A percentile compares a stretch with the other conserved stretches of the same genome.
phyloP scores from a whole-genome alignment of 2,888 invertebrate species.

The Maniola hyperantus region DNA sequence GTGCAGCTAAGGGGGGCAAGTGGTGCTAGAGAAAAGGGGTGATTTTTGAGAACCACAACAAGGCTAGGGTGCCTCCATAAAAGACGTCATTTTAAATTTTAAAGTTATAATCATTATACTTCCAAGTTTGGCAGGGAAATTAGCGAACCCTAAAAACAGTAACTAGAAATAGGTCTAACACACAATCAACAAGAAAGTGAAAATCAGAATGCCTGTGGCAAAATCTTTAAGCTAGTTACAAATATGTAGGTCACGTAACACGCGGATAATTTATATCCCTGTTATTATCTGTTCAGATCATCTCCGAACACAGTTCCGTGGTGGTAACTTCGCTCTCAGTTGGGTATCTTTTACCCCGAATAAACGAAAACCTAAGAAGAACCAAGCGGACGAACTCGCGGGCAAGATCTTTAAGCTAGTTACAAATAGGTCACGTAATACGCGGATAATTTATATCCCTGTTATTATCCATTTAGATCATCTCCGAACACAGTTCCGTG shows the following conservation, averaged over 20 bases:
- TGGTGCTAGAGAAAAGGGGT: slow-evolving; percentile 31
- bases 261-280: slow-evolving; percentile 15
- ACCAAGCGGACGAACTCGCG: not conserved
- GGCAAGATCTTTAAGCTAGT: too few species aligned
- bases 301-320: slow-evolving; percentile 20
- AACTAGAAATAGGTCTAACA: too few species aligned
- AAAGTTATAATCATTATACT: not conserved
- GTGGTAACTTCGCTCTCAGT: slow-evolving; percentile 20
- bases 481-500: slow-evolving; percentile 20
- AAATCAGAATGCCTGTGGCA: too few species aligned
- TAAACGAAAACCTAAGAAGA: too few species aligned
- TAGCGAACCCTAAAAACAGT: too few species aligned
- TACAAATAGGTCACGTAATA: not conserved
- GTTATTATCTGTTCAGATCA: slow-evolving; percentile 24
- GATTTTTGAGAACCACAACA: slow-evolving; percentile 34
- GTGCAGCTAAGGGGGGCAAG: slow-evolving; percentile 37
- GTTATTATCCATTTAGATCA: slow-evolving; percentile 24
- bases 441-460: slow-evolving; percentile 15
- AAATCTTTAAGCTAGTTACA: slow-evolving; percentile 1
- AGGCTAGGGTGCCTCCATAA: not conserved
- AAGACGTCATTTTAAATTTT: not conserved
- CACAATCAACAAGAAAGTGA: too few species aligned
- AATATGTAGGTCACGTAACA: not conserved
- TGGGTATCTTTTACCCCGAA: too few species aligned
- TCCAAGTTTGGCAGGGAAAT: not conserved